Evolutionary conservation across 2,113 vertebrate species (phyloP), one percentile per base, ranked within the genome.

Genomic region (Pimephales promelas): DNA sequence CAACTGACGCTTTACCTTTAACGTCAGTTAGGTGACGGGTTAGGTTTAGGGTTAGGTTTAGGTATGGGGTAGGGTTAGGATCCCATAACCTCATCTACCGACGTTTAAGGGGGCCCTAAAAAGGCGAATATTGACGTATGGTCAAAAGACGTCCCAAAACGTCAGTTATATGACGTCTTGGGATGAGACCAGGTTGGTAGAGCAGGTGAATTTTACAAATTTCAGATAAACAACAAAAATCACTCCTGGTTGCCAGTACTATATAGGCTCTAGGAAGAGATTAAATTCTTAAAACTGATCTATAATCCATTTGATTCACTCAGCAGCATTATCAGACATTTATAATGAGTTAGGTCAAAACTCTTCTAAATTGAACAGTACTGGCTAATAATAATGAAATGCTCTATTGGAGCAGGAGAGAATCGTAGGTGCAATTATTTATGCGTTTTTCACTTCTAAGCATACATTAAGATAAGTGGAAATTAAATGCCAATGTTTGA

Each of bases 231-330:
- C 5, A 14, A 59, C 20, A 40, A 36, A 77, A 77, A 77, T 77
- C 54, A 9, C 59, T 24, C 36, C 1, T 8, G n/a, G 61, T 18
- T 24, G 13, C 28, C 20, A 26, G 10, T 18, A n/a, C 5, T 14
- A n/a, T n/a, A n/a, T n/a, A 26, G n/a, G 34, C 75, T 16, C 22
- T 40, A 59, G 8, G 34, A 59, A 59, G 20, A 43, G 0, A 78
- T 78, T 5, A 18, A 9, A 59, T 59, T 43, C 75, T 31, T 49
- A 47, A 20, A 82, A 24, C 36, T n/a, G 22, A 81, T 74, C 22
- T 73, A 20, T 62, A 49, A 66, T 75, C 81, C 54, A 73, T 73
- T 73, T 31, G 11, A 47, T 61, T 59, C n/a, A 73, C 68, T 34
- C 10, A 31, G 13, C 2, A 54, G 14, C 20, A 10, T 59, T 34